Conservation (phyloP, 2,797 vertebrate genomes). For the Hippoglossus hippoglossus region DNA sequence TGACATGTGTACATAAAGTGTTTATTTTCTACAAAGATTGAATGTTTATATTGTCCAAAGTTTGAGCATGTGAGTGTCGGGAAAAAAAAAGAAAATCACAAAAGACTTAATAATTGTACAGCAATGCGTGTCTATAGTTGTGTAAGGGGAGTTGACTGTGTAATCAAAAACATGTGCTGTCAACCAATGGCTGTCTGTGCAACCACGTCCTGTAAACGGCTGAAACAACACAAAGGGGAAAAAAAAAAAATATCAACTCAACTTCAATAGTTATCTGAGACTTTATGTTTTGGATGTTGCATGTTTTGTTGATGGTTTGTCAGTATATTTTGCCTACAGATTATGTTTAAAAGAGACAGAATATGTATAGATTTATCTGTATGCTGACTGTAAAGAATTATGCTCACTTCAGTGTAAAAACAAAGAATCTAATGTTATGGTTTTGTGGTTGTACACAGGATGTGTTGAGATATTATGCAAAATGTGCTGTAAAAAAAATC, state of each 20-base stretch:
- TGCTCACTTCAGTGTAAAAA: slow-evolving; percentile 97
- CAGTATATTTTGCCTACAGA: slow-evolving; percentile 87
- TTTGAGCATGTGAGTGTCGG: slow-evolving; percentile 93
- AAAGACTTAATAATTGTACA: slow-evolving; percentile 83
- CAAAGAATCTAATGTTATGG: slow-evolving; percentile 89
- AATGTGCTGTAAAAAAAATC: slow-evolving; percentile 92
- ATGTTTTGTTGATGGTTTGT: slow-evolving; percentile 94
- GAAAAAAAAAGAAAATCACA: slow-evolving; percentile 65
- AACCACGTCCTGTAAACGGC: slow-evolving; percentile 80
- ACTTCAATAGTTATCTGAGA: slow-evolving; percentile 85
- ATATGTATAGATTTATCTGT: slow-evolving; percentile 89
- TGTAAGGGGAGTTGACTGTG: slow-evolving; percentile 86
- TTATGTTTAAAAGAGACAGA: slow-evolving; percentile 86
- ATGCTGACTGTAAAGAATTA: slow-evolving; percentile 91
- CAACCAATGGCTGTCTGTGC: slow-evolving; percentile 83
- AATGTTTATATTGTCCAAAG: slow-evolving; percentile 89
- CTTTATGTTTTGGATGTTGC: slow-evolving; percentile 96
- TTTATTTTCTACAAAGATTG: slow-evolving; percentile 91
- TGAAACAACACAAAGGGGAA: slow-evolving; percentile 75
- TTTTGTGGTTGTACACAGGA: slow-evolving; percentile 98
- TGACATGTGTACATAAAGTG: slow-evolving; percentile 93
- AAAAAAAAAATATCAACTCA: slow-evolving; percentile 78
- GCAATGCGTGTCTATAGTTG: slow-evolving; percentile 87
- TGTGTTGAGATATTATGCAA: slow-evolving; percentile 97
- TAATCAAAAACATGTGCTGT: slow-evolving; percentile 85